A percentile compares a stretch with the other conserved stretches of the same genome.
Evolutionary conservation across 2,113 vertebrate species (phyloP).

Genomic region (Oryctolagus cuniculus): mOryCun1.1 NC_091435.1:101448501-101449000

Average conservation of each 20-base stretch:
- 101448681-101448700: neutral
- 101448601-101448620: neutral
- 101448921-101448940: neutral
- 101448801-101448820: neutral
- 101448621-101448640: neutral
- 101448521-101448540: neutral
- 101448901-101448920: neutral
- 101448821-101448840: neutral
- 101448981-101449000: neutral
- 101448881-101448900: neutral
- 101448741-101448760: neutral
- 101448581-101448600: no score
- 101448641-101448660: no score
- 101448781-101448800: neutral
- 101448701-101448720: neutral
- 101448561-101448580: no score
- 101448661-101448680: neutral
- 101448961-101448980: neutral
- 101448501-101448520: neutral
- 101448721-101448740: neutral
- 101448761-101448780: neutral
- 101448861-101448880: conserved; percentile 16
- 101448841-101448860: conserved; percentile 19
- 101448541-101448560: no score
- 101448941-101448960: conserved; percentile 8